Evolutionary conservation across 2,888 invertebrate species (phyloP), one percentile per base, ranked within the genome.

Genomic region (Lasioglossum calceatum): DNA sequence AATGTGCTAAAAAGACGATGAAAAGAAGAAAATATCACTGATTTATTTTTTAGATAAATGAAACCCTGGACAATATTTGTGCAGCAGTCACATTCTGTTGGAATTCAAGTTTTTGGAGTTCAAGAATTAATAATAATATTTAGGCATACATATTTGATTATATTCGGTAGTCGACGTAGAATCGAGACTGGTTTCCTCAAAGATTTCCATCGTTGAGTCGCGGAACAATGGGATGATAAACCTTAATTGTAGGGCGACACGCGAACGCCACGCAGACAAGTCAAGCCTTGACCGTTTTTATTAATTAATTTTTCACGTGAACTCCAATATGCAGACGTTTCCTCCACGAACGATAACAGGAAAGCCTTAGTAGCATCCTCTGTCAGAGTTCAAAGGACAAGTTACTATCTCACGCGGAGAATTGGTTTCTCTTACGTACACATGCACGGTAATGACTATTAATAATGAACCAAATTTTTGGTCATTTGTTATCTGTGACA

Each of bases 221-320:
- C 23, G 67, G 67, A 39, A 70, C 23, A 1, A 23, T 10, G 23
- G 19, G 8, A 4, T 70, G 36, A 39, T 70, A 70, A 70, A 39
- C 8, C 67, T 1, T 70, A 70, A 70, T 70, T 70, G 67, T 23
- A 39, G 36, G 36, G 23, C 23, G 39, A 23, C 67, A 70, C 67
- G 67, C 67, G 23, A 70, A 10, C 67, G 2, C 36, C 32, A 14
- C 19, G 36, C 67, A 39, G 67, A 3, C 67, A 7, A 67, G 36
- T 67, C 36, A 23, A 70, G 67, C 23, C 67, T 19, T 39, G 39
- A 70, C 39, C 67, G 23, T 70, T 70, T 70, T 70, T 70, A 39
- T 39, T 70, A 70, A 70, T 70, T 70, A 39, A 70, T 70, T 70
- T 70, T 70, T 70, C 67, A 36, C 36, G 36, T 67, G 67, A 32